These are phyloP conservation scores for Hyperoplus lanceolatus DNA, from an alignment of 2,797 vertebrate genomes.

Conservation along the genomic window DNA sequence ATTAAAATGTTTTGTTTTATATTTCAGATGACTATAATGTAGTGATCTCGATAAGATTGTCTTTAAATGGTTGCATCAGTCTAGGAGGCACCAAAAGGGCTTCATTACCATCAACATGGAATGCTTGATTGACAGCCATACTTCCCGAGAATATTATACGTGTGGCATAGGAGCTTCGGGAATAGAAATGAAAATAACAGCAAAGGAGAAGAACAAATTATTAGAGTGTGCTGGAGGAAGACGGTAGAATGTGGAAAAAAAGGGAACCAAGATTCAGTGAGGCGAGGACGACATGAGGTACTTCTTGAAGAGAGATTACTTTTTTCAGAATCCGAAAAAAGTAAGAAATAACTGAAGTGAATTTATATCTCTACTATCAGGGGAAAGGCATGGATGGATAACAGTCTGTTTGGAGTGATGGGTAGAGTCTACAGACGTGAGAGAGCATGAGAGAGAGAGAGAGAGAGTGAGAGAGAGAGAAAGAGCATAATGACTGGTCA, in stretches of 20 bases:
- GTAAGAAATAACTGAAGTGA: slow-evolving; percentile 23
- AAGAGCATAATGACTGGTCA: neutral
- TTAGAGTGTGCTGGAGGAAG: slow-evolving; percentile 7
- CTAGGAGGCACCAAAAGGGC: slow-evolving; percentile 2
- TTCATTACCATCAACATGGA: neutral
- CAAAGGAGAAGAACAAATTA: slow-evolving; percentile 2
- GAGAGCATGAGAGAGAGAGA: too few relatives aligned
- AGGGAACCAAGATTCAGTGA: slow-evolving; percentile 38
- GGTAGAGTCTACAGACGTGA: neutral
- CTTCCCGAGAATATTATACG: slow-evolving; percentile 4
- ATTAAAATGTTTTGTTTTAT: neutral
- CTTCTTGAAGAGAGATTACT: slow-evolving; percentile 37
- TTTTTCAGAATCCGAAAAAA: slow-evolving; percentile 34
- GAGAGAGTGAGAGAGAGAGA: neutral
- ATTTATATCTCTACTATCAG: slow-evolving; percentile 22
- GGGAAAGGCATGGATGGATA: slow-evolving; percentile 18
- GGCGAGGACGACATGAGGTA: slow-evolving; percentile 36
- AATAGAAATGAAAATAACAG: slow-evolving; percentile 22
- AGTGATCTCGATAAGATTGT: neutral
- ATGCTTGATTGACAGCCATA: neutral
- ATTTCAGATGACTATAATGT: neutral
- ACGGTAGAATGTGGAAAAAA: slow-evolving; percentile 18
- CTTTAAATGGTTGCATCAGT: neutral
- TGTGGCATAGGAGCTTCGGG: neutral
- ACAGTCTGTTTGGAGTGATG: neutral